Evolutionary conservation across 2,113 vertebrate genomes (phyloP).

Genomic region (Corynorhinus townsendii): DNA sequence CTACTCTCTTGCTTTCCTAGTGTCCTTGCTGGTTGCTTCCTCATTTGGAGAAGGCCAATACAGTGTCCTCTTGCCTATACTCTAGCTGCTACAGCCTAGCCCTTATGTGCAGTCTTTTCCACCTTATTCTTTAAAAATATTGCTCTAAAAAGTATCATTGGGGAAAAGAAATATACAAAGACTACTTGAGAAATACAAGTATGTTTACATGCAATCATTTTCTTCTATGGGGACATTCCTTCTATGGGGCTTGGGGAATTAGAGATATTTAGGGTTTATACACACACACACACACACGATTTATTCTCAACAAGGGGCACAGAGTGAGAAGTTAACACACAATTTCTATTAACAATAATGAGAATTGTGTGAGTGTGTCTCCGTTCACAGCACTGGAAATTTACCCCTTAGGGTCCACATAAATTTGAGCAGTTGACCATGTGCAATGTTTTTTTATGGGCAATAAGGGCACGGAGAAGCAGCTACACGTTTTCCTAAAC

Average conservation of each 20-base stretch:
- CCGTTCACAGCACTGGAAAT: conserved; percentile 73
- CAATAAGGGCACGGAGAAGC: conserved; percentile 72
- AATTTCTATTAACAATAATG: conserved; percentile 75
- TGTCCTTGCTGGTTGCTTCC: neutral
- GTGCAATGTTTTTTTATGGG: conserved; percentile 81
- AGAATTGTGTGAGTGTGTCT: conserved; percentile 67
- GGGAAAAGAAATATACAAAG: neutral
- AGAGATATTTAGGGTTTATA: neutral
- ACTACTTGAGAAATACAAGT: neutral
- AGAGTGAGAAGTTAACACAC: conserved; percentile 60
- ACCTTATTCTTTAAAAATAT: neutral
- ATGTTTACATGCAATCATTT: neutral
- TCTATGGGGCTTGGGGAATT: neutral
- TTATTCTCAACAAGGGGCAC: conserved; percentile 55
- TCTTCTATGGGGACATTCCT: neutral
- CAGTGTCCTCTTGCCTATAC: fast-evolving
- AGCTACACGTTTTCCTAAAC: conserved; percentile 74
- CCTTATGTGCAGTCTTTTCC: neutral
- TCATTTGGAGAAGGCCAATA: neutral
- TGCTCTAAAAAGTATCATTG: neutral
- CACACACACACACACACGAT: neutral
- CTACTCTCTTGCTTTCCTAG: fast-evolving
- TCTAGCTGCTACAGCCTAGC: neutral
- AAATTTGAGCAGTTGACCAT: conserved; percentile 79
- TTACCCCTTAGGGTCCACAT: conserved; percentile 79